Percentiles rank a stretch among this genome's conserved stretches.
Conservation (phyloP, 2,888 invertebrate genomes). For the Anodontia alba region DNA sequence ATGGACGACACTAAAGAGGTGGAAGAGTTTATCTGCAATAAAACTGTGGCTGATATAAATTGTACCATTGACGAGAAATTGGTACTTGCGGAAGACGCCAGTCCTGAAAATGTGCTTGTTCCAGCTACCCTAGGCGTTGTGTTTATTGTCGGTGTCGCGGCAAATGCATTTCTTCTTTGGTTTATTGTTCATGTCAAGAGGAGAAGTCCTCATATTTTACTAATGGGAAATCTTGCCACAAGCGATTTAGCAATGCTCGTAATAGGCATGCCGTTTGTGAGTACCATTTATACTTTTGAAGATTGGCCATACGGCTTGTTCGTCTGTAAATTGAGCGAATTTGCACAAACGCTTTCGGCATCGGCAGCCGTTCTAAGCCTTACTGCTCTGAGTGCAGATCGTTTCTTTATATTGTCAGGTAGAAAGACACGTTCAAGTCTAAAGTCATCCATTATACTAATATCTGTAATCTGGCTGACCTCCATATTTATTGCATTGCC, state of each 20-base stretch:
- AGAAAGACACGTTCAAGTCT: not conserved
- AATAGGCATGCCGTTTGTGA: conserved; percentile 9
- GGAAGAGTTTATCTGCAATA: no score
- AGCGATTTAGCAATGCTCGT: not conserved
- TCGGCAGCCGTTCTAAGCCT: not conserved
- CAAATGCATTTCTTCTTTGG: not conserved
- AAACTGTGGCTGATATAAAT: no score
- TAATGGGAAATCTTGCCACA: not conserved
- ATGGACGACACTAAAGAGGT: no score
- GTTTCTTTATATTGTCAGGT: not conserved
- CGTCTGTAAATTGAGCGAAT: not conserved
- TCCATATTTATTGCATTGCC: not conserved
- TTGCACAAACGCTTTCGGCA: not conserved
- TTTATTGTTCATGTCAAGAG: not conserved
- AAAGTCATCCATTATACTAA: not conserved
- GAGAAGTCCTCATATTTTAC: not conserved
- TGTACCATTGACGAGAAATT: no score
- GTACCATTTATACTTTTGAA: not conserved
- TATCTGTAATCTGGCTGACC: not conserved
- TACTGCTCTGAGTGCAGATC: not conserved
- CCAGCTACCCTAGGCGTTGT: not conserved
- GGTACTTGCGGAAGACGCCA: no score
- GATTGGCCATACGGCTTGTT: not conserved
- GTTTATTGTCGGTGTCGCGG: not conserved
- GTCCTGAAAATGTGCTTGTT: not conserved